Evolutionary conservation across 2,797 vertebrate genomes (phyloP).

Genomic region (Gymnodraco acuticeps): DNA sequence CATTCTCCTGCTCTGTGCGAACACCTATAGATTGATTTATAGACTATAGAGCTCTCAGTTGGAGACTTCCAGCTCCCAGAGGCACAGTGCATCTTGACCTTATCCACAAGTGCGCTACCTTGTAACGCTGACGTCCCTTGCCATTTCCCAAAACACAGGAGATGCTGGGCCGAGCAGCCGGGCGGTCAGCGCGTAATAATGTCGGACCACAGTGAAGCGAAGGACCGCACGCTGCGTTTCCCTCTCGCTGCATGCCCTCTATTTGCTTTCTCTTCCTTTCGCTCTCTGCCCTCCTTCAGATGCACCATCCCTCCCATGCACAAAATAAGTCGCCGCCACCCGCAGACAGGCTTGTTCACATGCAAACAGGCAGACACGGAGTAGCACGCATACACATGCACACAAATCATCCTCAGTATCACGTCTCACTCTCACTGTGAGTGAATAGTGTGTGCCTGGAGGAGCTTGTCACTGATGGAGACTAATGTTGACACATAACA

Average conservation of each 20-base stretch:
- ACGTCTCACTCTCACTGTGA: conserved; percentile 39
- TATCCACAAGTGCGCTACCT: conserved; percentile 60
- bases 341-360: conserved; percentile 6
- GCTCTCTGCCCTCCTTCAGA: conserved; percentile 10
- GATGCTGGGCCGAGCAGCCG: conserved; percentile 32
- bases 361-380: background rate
- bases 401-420: conserved; percentile 50
- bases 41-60: conserved; percentile 25
- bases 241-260: conserved; percentile 20
- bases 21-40: conserved; percentile 17
- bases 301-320: conserved; percentile 26
- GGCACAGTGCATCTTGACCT: conserved; percentile 53
- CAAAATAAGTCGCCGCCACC: conserved; percentile 11
- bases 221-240: conserved; percentile 32
- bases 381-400: background rate
- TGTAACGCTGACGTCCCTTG: conserved; percentile 67
- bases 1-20: conserved; percentile 13
- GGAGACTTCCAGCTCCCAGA: conserved; percentile 29
- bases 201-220: conserved; percentile 62
- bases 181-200: conserved; percentile 68
- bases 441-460: conserved; percentile 54
- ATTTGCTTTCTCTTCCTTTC: background rate
- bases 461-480: conserved; percentile 71
- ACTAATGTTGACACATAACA: conserved; percentile 83
- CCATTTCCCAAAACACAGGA: conserved; percentile 58